A percentile compares a stretch with the other conserved stretches of the same genome.
Evolutionary conservation across 2,797 vertebrate species (phyloP).

Genomic region (Gambelia wislizenii): DNA sequence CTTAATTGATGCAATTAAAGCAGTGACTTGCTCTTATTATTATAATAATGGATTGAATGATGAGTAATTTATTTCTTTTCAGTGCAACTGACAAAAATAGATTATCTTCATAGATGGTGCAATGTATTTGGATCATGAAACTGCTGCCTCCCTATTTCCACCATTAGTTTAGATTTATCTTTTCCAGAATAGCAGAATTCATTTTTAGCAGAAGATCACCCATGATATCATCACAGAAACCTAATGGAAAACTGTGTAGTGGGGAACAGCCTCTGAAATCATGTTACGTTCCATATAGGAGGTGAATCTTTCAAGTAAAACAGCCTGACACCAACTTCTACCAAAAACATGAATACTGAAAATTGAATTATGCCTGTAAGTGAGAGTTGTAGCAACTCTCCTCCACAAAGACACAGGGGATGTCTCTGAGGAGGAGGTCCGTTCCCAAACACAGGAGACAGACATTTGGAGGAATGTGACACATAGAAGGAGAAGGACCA

Average conservation of each 20-base stretch:
- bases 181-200: constrained; percentile 42
- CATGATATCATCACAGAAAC: background rate
- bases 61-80: constrained; percentile 78
- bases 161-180: constrained; percentile 54
- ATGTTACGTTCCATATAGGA: constrained; percentile 41
- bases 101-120: constrained; percentile 62
- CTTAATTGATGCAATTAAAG: constrained; percentile 81
- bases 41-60: constrained; percentile 76
- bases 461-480: too few species aligned
- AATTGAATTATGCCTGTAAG: background rate
- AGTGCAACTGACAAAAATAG: constrained; percentile 74
- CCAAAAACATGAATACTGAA: background rate
- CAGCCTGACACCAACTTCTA: background rate
- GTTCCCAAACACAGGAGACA: too few species aligned
- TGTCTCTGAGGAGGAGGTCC: too few species aligned
- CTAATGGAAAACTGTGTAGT: constrained; percentile 11
- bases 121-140: constrained; percentile 68
- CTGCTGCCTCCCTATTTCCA: constrained; percentile 57
- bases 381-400: background rate
- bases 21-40: constrained; percentile 69
- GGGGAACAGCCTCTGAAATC: background rate
- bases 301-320: constrained; percentile 52
- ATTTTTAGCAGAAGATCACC: constrained; percentile 21
- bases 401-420: too few species aligned
- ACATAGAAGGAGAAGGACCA: too few species aligned